Conservation (phyloP, 2,113 vertebrate genomes). For the Hyaena hyaena region DNA sequence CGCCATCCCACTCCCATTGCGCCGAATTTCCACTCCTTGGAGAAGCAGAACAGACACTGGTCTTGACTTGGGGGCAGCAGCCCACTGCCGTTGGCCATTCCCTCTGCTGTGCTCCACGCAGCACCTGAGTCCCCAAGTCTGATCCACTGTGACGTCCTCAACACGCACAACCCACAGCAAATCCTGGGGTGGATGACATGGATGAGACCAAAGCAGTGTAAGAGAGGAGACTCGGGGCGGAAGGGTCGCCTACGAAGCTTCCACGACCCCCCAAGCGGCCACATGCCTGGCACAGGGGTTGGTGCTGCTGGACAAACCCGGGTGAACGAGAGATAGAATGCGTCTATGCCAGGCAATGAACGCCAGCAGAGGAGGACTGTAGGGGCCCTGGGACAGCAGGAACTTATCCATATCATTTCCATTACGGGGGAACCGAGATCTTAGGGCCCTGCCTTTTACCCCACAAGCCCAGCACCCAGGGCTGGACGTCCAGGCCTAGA, state of each 20-base stretch:
- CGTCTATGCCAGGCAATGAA: background rate
- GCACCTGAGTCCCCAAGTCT: background rate
- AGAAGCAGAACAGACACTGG: background rate
- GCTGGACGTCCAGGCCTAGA: background rate
- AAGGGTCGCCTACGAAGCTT: background rate
- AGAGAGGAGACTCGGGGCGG: background rate
- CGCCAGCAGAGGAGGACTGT: background rate
- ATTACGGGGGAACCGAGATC: no score
- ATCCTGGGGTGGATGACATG: no score
- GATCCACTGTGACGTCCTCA: background rate
- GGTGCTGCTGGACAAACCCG: background rate
- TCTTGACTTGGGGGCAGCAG: background rate
- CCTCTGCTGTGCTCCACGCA: accelerated
- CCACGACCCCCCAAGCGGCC: background rate
- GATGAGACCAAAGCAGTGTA: background rate
- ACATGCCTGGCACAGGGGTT: accelerated
- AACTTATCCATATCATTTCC: accelerated
- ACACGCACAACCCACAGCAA: accelerated
- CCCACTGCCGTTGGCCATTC: background rate
- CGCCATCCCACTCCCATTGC: no score
- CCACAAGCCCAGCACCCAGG: background rate
- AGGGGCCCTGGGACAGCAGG: background rate
- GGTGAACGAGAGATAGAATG: accelerated
- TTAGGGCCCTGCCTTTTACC: background rate
- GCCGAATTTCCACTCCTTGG: background rate